Evolutionary conservation across 1,140 invertebrate genomes (phyloP).

Genomic region (Dinoponera quadriceps): DNA sequence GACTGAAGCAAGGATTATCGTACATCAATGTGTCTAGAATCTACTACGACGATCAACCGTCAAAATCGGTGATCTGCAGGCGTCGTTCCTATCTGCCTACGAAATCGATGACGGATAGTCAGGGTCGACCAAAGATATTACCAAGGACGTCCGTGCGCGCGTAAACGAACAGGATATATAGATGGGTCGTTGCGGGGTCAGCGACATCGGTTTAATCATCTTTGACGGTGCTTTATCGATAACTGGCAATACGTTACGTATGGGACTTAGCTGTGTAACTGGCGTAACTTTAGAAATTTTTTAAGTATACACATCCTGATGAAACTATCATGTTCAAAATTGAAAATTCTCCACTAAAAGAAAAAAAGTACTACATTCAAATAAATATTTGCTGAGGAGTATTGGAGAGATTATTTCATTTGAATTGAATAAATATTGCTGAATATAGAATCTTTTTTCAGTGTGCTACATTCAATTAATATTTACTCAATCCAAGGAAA

Average conservation of each 20-base stretch:
- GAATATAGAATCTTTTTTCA: too few relatives aligned
- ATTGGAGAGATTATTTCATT: too few relatives aligned
- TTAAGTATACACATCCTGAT: too few relatives aligned
- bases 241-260: neutral
- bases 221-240: slow-evolving; percentile 1
- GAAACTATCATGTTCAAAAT: neutral
- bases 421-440: too few relatives aligned
- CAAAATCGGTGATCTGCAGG: slow-evolving; percentile 71
- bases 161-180: slow-evolving; percentile 15
- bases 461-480: too few relatives aligned
- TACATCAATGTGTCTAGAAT: slow-evolving; percentile 71
- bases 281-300: neutral
- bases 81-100: slow-evolving; percentile 47
- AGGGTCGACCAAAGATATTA: slow-evolving; percentile 45
- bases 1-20: slow-evolving; percentile 44
- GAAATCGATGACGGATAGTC: slow-evolving; percentile 67
- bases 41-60: slow-evolving; percentile 60
- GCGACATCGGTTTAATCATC: slow-evolving; percentile 47
- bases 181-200: slow-evolving; percentile 11
- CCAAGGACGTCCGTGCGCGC: slow-evolving; percentile 5
- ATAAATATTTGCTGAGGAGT: too few relatives aligned
- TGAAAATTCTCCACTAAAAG: neutral
- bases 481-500: too few relatives aligned
- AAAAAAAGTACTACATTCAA: too few relatives aligned
- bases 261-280: neutral